Percentiles rank a stretch among this genome's conserved stretches.
Evolutionary conservation across 2,888 invertebrate genomes (phyloP).

Genomic region (Anthophora plumipes): DNA sequence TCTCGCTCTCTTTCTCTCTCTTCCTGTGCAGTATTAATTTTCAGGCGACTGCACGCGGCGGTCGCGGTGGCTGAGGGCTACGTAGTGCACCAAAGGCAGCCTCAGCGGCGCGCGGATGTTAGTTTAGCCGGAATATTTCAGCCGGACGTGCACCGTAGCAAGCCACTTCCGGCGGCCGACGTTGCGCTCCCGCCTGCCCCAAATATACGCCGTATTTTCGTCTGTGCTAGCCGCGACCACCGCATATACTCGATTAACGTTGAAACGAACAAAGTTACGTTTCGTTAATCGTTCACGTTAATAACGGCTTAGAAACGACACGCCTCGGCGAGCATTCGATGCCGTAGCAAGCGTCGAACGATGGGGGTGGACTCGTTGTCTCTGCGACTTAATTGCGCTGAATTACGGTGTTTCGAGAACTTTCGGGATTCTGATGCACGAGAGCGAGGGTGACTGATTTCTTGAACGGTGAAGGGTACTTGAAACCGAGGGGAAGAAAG

Average conservation of each 20-base stretch:
- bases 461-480: too few species aligned
- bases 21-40: constrained; percentile 53
- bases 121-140: constrained; percentile 68
- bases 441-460: background rate
- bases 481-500: too few species aligned
- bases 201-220: constrained; percentile 43
- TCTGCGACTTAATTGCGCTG: constrained; percentile 26
- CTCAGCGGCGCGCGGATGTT: constrained; percentile 51
- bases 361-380: background rate
- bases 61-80: background rate
- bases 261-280: constrained; percentile 64
- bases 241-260: constrained; percentile 68
- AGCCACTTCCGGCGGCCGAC: constrained; percentile 66
- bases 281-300: constrained; percentile 58
- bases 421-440: too few species aligned
- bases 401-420: background rate
- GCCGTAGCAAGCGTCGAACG: too few species aligned
- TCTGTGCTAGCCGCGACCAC: constrained; percentile 22
- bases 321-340: constrained; percentile 39
- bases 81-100: constrained; percentile 35
- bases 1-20: constrained; percentile 10
- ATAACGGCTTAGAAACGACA: constrained; percentile 21
- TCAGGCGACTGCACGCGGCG: constrained; percentile 21
- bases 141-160: constrained; percentile 62
- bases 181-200: constrained; percentile 50